These are phyloP conservation scores for Bombus turneri DNA, from an alignment of 1,140 invertebrate genomes.

Conservation along the genomic window DNA sequence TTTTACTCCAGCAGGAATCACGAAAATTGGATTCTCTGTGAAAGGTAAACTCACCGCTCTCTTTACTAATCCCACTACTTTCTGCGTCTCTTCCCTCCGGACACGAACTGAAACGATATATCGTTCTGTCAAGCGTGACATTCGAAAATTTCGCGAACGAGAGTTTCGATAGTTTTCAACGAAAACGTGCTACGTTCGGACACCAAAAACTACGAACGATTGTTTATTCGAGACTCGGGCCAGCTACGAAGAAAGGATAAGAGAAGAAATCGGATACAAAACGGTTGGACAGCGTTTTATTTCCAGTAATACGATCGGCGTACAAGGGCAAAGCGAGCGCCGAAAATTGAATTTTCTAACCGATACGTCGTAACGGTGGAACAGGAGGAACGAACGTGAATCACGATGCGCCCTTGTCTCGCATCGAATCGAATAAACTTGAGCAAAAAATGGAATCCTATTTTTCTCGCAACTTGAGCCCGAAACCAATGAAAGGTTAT, in stretches of 20 bases:
- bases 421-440: too few species aligned
- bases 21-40: slow-evolving; percentile 11
- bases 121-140: not conserved
- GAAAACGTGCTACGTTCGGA: too few species aligned
- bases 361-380: too few species aligned
- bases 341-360: slow-evolving; percentile 16
- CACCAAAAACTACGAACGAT: too few species aligned
- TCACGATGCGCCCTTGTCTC: too few species aligned
- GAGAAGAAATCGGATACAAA: not conserved
- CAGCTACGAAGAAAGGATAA: too few species aligned
- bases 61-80: not conserved
- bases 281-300: not conserved
- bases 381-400: too few species aligned
- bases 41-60: slow-evolving; percentile 3
- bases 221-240: too few species aligned
- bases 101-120: not conserved
- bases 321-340: not conserved
- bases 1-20: not conserved
- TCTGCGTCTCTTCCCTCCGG: not conserved
- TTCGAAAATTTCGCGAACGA: not conserved
- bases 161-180: not conserved
- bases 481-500: not conserved
- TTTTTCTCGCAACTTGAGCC: too few species aligned
- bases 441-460: too few species aligned
- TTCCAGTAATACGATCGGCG: too few species aligned